Evolutionary conservation across 2,113 vertebrate species (phyloP), one percentile per base, ranked within the genome.

Genomic region (Zootoca vivipara): DNA sequence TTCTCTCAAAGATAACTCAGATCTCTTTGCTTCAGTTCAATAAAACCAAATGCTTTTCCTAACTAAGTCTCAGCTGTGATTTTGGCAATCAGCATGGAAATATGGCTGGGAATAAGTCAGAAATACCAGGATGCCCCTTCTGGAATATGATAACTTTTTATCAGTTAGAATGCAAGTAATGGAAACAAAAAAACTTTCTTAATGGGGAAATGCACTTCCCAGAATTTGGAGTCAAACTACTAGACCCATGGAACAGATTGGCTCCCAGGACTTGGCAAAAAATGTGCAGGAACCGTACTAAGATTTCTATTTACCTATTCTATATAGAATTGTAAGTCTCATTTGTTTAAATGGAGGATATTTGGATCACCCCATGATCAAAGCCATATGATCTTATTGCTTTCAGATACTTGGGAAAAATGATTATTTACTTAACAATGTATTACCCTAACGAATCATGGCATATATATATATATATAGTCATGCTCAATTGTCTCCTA

Each of bases 21-120:
- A 85, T 90, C 77, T 92, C 95, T 89, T 67, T 85, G 84, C 89
- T 96, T 87, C 28, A 38, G 80, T 42, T 92, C 87, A 96, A 94
- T 89, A 94, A 93, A 95, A 94, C 93, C 94, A 96, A 95, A 95
- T 83, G 64, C 69, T 83, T 87, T 91, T 91, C 91, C 88, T 95
- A 90, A 91, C 20, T 28, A 30, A 30, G 93, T 95, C 93, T 88
- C 33, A 52, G 46, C 3, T 70, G 10, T 86, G 64, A 52, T 69
- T 78, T 86, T 46, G 28, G 30, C 28, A 78, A 52, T 1, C 9
- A 3, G 7, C 1, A 26, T 33, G 52, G 22, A 15, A 26, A 28
- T 58, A 3, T 28, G 30, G 15, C 28, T 83, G 40, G 42, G 8
- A 28, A 28, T 22, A 77, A 26, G 30, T 65, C 13, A n/a, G 56